phyloP scores from a whole-genome alignment of 2,113 vertebrate species.

The Cyanoramphus novaezelandiae region DNA sequence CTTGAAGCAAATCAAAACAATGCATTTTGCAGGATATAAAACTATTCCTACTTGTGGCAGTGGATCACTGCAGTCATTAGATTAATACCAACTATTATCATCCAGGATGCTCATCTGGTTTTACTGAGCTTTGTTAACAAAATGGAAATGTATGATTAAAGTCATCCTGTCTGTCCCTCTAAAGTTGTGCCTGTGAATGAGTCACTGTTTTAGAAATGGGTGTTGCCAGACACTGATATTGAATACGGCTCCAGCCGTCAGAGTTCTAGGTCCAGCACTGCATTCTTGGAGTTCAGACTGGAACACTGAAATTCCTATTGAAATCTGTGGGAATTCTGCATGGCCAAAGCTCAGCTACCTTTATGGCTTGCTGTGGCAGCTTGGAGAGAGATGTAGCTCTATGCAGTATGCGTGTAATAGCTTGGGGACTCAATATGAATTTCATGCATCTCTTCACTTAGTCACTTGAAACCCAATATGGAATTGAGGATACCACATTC shows the following conservation, averaged over 20 bases:
- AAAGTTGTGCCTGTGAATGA: constrained; percentile 53
- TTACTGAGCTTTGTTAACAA: constrained; percentile 52
- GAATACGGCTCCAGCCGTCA: constrained; percentile 59
- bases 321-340: constrained; percentile 59
- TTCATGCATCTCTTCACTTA: constrained; percentile 38
- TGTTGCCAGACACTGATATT: constrained; percentile 53
- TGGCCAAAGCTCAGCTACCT: constrained; percentile 43
- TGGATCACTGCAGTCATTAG: constrained; percentile 30
- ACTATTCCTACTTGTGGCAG: not conserved
- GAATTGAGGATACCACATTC: constrained; percentile 40
- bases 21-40: constrained; percentile 28
- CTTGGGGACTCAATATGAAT: not conserved
- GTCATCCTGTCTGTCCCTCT: constrained; percentile 60
- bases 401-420: not conserved
- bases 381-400: not conserved
- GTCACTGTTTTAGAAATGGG: constrained; percentile 66
- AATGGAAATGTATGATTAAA: constrained; percentile 71
- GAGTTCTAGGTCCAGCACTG: constrained; percentile 19
- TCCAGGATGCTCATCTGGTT: constrained; percentile 55
- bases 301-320: constrained; percentile 54
- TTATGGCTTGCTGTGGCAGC: not conserved
- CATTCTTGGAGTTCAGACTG: constrained; percentile 45
- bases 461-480: constrained; percentile 24
- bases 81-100: constrained; percentile 57
- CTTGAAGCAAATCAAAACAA: constrained; percentile 27